Evolutionary conservation across 2,797 vertebrate genomes (phyloP).

Genomic region (Periparus ater): DNA sequence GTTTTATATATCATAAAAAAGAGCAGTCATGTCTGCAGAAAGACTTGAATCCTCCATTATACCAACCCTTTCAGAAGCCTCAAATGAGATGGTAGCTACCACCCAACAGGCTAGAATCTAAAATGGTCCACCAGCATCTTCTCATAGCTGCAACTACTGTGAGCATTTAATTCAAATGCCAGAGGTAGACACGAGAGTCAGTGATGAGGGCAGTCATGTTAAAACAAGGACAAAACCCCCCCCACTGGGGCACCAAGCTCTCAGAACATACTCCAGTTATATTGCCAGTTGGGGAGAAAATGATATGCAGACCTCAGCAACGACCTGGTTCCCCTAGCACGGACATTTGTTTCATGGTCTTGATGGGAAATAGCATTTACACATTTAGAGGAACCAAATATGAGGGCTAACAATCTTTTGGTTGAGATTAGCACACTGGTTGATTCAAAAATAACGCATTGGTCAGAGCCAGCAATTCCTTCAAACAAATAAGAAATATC

Average conservation of each 20-base stretch:
- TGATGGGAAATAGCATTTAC: neutral
- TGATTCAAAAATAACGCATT: neutral
- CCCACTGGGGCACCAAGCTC: neutral
- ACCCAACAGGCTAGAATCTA: neutral
- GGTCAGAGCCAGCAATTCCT: neutral
- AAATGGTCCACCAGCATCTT: neutral
- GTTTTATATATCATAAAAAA: neutral
- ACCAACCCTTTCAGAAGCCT: neutral
- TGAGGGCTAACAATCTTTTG: neutral
- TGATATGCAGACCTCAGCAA: neutral
- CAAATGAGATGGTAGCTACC: neutral
- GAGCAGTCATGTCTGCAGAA: neutral
- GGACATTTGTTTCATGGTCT: neutral
- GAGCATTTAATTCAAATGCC: neutral
- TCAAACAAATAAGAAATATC: neutral
- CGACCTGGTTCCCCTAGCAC: neutral
- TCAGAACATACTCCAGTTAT: rapidly evolving
- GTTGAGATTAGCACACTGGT: neutral
- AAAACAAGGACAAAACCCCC: neutral
- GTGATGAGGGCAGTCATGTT: rapidly evolving
- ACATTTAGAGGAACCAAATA: neutral
- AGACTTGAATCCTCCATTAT: neutral
- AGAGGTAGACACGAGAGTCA: neutral
- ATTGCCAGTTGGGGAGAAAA: neutral
- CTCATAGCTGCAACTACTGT: neutral